Base-by-base conservation (phyloP, 2,888 invertebrate genomes). In the Hofmannophila pseudospretella region DNA sequence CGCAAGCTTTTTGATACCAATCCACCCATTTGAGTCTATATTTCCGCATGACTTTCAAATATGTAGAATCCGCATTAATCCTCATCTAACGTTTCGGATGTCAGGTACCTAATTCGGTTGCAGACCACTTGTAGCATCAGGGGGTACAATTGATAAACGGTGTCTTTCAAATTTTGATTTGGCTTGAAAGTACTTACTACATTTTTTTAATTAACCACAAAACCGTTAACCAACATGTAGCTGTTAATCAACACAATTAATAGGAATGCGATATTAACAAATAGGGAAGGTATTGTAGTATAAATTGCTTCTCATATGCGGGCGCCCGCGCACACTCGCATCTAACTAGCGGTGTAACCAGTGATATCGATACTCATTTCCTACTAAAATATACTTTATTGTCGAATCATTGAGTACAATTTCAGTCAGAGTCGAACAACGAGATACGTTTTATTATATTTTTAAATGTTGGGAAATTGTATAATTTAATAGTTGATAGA, bases 191-290 rank as follows among this genome's bases (percentile, higher is more conserved):
- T n/a, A n/a, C n/a, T n/a, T n/a, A n/a, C 28, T 16, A 16, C 16
- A 16, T 16, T 16, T 5, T 16, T 4, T 16, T 3, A 11, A 12
- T 3, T 12, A 16, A 14, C 42, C 38, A 58, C 45, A 69, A 75
- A 79, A 77, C 84, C 84, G 84, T 82, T 82, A 84, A 69, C 84
- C 81, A 71, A 68, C 77, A 80, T 78, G 51, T 49, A 52, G 57
- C 49, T 52, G 56, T 67, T 72, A 81, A 80, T 81, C 64, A 73
- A 71, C 60, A 27, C 60, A 27, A 68, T 76, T 78, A 76, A 84
- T 77, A 78, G 65, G 67, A 79, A 78, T 68, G 73, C 74, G 57
- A 77, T 82, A 77, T 73, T 70, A 71, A 68, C 71, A 60, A 74
- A 75, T 73, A 78, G 74, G 71, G 71, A 81, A 82, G 77, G 73